These are phyloP conservation scores for Tauraco hartlaubi DNA, from an alignment of 2,797 vertebrate genomes.

Conservation along the genomic window DNA sequence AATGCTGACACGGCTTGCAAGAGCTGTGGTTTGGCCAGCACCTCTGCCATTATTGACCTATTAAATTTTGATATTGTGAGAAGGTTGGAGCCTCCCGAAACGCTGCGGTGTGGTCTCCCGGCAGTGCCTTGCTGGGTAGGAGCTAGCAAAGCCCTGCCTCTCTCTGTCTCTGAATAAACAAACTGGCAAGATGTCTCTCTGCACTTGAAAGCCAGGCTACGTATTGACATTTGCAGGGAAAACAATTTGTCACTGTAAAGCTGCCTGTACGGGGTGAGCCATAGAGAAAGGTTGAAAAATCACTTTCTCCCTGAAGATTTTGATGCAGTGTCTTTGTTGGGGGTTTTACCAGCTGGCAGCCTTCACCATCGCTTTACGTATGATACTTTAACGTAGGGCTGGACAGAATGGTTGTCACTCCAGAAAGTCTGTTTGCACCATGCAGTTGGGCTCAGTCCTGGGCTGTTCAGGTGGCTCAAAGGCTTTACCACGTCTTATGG, in stretches of 20 bases:
- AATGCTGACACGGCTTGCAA: not conserved
- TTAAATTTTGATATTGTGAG: not conserved
- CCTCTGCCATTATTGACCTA: not conserved
- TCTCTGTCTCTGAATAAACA: not conserved
- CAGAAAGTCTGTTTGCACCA: not conserved
- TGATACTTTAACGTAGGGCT: not conserved
- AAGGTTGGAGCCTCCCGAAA: not conserved
- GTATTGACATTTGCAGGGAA: not conserved
- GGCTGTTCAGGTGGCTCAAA: not conserved
- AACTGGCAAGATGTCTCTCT: not conserved
- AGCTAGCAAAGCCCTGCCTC: not conserved
- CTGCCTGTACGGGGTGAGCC: not conserved
- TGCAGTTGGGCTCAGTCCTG: not conserved
- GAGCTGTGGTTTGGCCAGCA: not conserved
- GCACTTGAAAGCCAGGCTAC: not conserved
- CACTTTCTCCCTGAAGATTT: not conserved
- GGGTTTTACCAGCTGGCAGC: not conserved
- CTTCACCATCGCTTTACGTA: not conserved
- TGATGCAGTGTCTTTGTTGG: not conserved
- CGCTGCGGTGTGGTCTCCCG: not conserved
- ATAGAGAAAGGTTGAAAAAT: not conserved
- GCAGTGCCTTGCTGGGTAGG: not conserved
- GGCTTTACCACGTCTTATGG: not conserved
- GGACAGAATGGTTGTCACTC: accelerated
- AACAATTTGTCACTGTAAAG: not conserved